These are phyloP conservation scores for Mohoua ochrocephala DNA, from an alignment of 2,113 vertebrate genomes.

Conservation along the genomic window DNA sequence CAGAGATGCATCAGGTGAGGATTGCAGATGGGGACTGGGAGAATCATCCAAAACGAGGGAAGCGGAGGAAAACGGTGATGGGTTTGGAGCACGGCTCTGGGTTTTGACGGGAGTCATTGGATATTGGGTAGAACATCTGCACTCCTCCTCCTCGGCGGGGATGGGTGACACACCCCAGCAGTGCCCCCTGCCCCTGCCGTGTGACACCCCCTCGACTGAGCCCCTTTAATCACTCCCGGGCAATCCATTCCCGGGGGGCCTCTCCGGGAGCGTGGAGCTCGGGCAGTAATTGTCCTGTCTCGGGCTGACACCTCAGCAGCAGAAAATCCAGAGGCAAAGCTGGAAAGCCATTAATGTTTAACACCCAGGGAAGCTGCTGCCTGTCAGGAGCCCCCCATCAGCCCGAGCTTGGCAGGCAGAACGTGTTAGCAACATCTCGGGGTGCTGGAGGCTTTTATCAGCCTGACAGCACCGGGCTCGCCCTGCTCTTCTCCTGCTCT, in stretches of 20 bases:
- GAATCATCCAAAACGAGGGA: not conserved
- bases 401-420: slow-evolving; percentile 26
- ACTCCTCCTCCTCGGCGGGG: not conserved
- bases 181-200: rapidly evolving
- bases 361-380: slow-evolving; percentile 20
- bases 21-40: not conserved
- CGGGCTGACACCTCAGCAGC: not conserved
- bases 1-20: not conserved
- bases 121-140: not conserved
- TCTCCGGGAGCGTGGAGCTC: not conserved
- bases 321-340: slow-evolving; percentile 15
- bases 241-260: not conserved
- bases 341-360: slow-evolving; percentile 39
- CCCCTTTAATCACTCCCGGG: not conserved
- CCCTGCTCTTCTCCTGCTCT: not conserved
- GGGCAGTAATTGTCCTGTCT: not conserved
- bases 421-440: not conserved
- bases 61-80: not conserved
- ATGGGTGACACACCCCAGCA: not conserved
- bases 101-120: not conserved
- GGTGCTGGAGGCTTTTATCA: not conserved
- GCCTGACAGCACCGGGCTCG: not conserved
- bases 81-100: rapidly evolving
- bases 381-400: not conserved
- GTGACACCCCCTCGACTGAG: not conserved